A percentile compares a stretch with the other conserved stretches of the same genome.
Conservation (phyloP, 2,888 invertebrate species). For the Yponomeuta plumbellus region DNA sequence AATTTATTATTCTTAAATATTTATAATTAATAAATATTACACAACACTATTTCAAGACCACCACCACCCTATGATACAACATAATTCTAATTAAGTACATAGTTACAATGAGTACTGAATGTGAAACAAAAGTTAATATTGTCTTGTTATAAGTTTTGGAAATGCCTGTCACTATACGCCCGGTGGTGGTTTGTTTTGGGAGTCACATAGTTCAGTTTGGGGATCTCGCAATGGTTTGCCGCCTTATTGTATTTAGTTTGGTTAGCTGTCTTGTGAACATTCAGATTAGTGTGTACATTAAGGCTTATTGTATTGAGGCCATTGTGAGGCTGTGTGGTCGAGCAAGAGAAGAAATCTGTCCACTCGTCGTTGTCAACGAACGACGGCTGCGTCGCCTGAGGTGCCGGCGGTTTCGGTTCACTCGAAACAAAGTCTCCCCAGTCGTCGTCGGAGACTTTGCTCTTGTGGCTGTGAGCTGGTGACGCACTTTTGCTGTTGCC, state of each 20-base stretch:
- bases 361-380: slow-evolving; percentile 67
- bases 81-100: slow-evolving; percentile 52
- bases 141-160: slow-evolving; percentile 72
- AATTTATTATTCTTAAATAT: slow-evolving; percentile 10
- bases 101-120: slow-evolving; percentile 35
- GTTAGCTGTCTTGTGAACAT: slow-evolving; percentile 47
- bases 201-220: slow-evolving; percentile 64
- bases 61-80: slow-evolving; percentile 58
- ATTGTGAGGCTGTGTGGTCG: slow-evolving; percentile 57
- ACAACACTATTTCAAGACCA: slow-evolving; percentile 33
- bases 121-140: slow-evolving; percentile 24
- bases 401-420: slow-evolving; percentile 47
- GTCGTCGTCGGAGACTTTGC: slow-evolving; percentile 64
- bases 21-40: slow-evolving; percentile 29
- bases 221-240: slow-evolving; percentile 54
- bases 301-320: slow-evolving; percentile 68
- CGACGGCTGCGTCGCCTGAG: slow-evolving; percentile 33
- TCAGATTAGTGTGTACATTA: slow-evolving; percentile 65
- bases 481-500: slow-evolving; percentile 52
- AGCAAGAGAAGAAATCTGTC: slow-evolving; percentile 70
- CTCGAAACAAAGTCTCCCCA: slow-evolving; percentile 80
- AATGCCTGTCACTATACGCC: slow-evolving; percentile 60
- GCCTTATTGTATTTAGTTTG: slow-evolving; percentile 41
- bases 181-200: slow-evolving; percentile 57
- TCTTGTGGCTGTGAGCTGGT: slow-evolving; percentile 48